Conservation (phyloP, 2,113 vertebrate genomes). For the Panthera tigris region DNA sequence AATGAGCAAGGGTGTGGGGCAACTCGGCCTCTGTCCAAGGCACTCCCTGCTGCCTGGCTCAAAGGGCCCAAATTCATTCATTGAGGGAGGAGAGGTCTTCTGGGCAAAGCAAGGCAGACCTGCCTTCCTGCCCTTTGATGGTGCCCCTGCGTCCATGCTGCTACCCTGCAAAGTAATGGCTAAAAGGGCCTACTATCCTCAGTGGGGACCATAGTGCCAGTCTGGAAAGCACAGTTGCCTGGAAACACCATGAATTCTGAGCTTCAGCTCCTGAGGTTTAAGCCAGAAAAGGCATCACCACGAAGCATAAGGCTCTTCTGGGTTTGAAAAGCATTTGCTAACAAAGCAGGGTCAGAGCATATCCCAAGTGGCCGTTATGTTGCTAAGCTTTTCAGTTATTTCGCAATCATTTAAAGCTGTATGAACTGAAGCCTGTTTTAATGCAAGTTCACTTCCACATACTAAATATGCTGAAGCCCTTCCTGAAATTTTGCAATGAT, state of each 20-base stretch:
- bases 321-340: constrained; percentile 5
- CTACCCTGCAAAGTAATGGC: background rate
- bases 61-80: background rate
- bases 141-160: background rate
- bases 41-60: background rate
- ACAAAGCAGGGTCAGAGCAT: background rate
- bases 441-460: constrained; percentile 72
- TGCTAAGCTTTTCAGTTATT: constrained; percentile 62
- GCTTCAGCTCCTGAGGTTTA: background rate
- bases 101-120: background rate
- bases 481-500: constrained; percentile 71
- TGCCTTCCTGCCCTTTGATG: background rate
- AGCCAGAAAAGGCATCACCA: background rate
- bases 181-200: background rate
- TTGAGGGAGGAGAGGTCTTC: background rate
- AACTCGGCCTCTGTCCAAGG: background rate
- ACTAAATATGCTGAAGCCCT: constrained; percentile 60
- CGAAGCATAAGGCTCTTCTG: background rate
- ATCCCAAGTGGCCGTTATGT: background rate
- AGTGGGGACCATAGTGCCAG: background rate
- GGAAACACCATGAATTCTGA: constrained; percentile 5
- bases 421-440: constrained; percentile 35
- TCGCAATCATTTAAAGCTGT: constrained; percentile 19
- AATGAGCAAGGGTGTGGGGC: background rate
- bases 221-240: constrained; percentile 21